These are phyloP conservation scores for Callithrix jacchus DNA, from an alignment of 2,113 vertebrate species.

Conservation along the genomic window DNA sequence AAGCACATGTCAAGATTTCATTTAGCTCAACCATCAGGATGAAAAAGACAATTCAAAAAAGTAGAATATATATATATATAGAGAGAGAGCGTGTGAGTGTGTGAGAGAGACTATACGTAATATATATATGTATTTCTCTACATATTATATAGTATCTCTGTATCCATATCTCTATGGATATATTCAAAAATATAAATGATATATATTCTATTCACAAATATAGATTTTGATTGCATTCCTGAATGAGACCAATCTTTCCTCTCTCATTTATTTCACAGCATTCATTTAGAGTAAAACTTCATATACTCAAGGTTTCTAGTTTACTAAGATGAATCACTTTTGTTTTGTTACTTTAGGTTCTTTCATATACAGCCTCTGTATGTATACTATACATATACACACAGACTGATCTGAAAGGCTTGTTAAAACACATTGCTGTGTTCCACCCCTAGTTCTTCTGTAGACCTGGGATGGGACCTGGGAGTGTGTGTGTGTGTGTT, in stretches of 20 bases:
- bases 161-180: not conserved
- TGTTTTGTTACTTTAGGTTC: not conserved
- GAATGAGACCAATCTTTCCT: not conserved
- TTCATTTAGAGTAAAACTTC: not conserved
- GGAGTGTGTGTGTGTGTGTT: not conserved
- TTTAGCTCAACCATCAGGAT: not conserved
- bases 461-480: not conserved
- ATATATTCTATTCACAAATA: not conserved
- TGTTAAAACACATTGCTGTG: not conserved
- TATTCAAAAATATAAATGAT: not conserved
- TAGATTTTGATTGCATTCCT: not conserved
- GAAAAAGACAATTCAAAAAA: not conserved
- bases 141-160: not conserved
- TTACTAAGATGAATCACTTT: not conserved
- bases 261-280: not conserved
- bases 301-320: not conserved
- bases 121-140: not conserved
- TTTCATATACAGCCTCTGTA: not conserved
- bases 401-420: not conserved
- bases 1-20: constrained; percentile 8
- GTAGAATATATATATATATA: not conserved
- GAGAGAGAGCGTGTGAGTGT: too few relatives aligned
- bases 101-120: not conserved
- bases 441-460: not conserved
- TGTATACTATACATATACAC: too few relatives aligned